Evolutionary conservation across 2,113 vertebrate species (phyloP), one percentile per base, ranked within the genome.

Genomic region (Saccopteryx bilineata): DNA sequence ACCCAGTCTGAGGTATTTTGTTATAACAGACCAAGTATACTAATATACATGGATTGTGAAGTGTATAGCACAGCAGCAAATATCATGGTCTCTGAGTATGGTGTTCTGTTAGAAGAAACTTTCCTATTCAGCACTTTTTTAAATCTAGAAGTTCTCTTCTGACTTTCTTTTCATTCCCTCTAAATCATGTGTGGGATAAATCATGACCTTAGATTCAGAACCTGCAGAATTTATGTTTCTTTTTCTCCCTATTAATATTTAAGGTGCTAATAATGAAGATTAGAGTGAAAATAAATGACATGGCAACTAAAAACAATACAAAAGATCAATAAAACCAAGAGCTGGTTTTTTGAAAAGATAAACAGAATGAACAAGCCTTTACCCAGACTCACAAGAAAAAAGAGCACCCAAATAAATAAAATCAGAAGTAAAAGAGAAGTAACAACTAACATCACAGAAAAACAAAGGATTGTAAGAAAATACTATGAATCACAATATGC

Each of bases 231-330:
- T 68, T 87, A 46, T 78, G 12, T 23, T 76, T 24, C 31, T 17
- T 13, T 65, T 80, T 87, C 24, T 92, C 12, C 18, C 7, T 60
- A 66, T 80, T 18, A 87, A 80, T 80, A 95, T 48, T 60, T n/a
- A 69, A 85, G 65, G 50, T 76, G 13, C 9, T 86, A 78, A 54
- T 54, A 54, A 78, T 54, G n/a, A 78, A 78, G 26, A 54, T 78
- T n/a, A 78, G 26, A 78, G 28, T 31, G 52, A 18, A 78, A 21
- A 19, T 78, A 54, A 54, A 54, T 54, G 48, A 76, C 48, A 50
- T 75, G 31, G 48, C 54, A 28, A 78, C 50, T 54, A 78, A 76
- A 76, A 76, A 52, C 10, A 39, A 71, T 54, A 31, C 17, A 78
- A 31, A 78, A 78, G 18, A n/a, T 78, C 75, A n/a, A 54, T 78